Percentiles rank a stretch among this genome's conserved stretches.
phyloP scores from a whole-genome alignment of 1,140 invertebrate genomes.

The Dendroctonus ponderosae region DNA sequence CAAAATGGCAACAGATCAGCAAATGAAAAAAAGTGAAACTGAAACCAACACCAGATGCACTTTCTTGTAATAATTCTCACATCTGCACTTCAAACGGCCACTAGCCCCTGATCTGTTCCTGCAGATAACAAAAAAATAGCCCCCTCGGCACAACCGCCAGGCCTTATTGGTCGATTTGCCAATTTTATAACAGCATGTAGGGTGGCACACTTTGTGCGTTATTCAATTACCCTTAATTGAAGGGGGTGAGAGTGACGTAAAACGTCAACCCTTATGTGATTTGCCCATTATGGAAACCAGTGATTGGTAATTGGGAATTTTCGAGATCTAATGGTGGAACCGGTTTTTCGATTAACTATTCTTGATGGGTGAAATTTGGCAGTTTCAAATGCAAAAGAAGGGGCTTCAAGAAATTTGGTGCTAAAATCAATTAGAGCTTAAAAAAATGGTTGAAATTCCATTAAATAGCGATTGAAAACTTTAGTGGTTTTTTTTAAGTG shows the following conservation, averaged over 20 bases:
- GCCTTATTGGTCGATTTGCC: constrained; percentile 19
- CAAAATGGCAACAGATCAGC: too few species aligned
- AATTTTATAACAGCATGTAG: constrained; percentile 24
- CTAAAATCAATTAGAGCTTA: too few species aligned
- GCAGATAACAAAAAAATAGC: constrained; percentile 18
- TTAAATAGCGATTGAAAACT: too few species aligned
- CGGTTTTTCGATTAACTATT: constrained; percentile 25
- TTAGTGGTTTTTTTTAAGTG: too few species aligned
- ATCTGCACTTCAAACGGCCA: constrained; percentile 5
- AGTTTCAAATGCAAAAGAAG: too few species aligned
- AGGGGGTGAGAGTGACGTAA: constrained; percentile 29
- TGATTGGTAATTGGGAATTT: constrained; percentile 24
- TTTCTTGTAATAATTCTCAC: neutral
- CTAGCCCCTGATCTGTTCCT: constrained; percentile 4
- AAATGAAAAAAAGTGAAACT: too few species aligned
- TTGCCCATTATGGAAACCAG: constrained; percentile 28
- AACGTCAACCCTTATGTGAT: constrained; percentile 32
- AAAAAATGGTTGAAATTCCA: too few species aligned
- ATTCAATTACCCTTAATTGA: constrained; percentile 34
- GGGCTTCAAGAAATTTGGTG: too few species aligned
- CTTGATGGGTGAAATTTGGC: too few species aligned
- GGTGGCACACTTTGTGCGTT: constrained; percentile 30
- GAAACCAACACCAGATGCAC: constrained; percentile 6
- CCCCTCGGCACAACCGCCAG: neutral
- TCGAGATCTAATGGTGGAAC: constrained; percentile 15